These are phyloP conservation scores for Lineus longissimus DNA, from an alignment of 1,140 invertebrate genomes.

Conservation along the genomic window DNA sequence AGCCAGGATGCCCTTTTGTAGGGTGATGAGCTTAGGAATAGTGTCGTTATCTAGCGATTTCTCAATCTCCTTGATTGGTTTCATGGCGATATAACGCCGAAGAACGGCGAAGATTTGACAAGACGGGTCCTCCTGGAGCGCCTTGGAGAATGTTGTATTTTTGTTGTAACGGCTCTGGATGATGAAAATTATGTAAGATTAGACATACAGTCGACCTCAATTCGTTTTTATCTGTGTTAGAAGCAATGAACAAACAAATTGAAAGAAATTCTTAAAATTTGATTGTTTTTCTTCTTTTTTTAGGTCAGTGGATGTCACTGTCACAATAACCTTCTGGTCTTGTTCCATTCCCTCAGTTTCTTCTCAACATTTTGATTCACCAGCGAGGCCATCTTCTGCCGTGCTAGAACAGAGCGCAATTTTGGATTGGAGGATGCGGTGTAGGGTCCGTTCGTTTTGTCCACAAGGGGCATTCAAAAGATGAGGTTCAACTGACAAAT, in stretches of 20 bases:
- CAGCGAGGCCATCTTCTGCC: too few species aligned
- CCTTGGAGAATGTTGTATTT: constrained; percentile 81
- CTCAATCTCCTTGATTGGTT: constrained; percentile 73
- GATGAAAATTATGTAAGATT: constrained; percentile 6
- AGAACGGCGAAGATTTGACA: constrained; percentile 88
- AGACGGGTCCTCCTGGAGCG: constrained; percentile 90
- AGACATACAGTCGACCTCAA: constrained; percentile 6
- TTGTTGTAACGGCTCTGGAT: constrained; percentile 84
- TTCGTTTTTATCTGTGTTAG: neutral
- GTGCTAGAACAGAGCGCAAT: too few species aligned
- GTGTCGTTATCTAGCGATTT: constrained; percentile 76
- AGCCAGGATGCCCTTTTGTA: constrained; percentile 87
- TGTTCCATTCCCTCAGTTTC: too few species aligned
- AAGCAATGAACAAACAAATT: neutral
- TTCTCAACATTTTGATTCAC: too few species aligned
- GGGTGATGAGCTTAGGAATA: constrained; percentile 79
- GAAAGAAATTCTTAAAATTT: neutral
- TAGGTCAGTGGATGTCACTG: too few species aligned
- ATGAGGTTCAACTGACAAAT: too few species aligned
- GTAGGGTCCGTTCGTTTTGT: too few species aligned
- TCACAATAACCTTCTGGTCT: too few species aligned
- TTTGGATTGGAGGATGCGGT: too few species aligned
- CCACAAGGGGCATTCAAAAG: too few species aligned
- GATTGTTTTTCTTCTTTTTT: too few species aligned
- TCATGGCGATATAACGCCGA: constrained; percentile 76